Base-by-base conservation (phyloP, 2,797 vertebrate species). In the Callimico goeldii region DNA sequence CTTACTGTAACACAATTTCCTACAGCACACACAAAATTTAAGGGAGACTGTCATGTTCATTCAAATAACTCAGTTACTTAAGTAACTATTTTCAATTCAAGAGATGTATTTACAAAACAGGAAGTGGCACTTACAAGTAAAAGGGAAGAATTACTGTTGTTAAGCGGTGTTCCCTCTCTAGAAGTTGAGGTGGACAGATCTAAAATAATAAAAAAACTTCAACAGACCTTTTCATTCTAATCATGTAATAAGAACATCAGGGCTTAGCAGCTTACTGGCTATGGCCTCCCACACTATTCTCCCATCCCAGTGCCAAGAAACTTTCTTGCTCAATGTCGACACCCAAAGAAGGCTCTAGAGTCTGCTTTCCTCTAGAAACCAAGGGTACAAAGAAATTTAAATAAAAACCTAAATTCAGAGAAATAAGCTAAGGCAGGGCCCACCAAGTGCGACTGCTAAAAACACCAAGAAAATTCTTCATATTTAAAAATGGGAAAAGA, bases 81-180 rank as follows among this genome's bases (percentile, higher is more conserved):
- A 95, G 87, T 55, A 89, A 95, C 92, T 95, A 83, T 13, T 73
- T 97, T 91, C 89, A 92, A 86, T 85, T 67, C 86, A 95, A 92
- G 92, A 46, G 55, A 97, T 0, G 80, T 39, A 97, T 93, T 98
- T 81, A 95, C 97, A 96, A 94, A 95, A 98, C 96, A 95, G 72
- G 97, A 76, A 98, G 91, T 91, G 97, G 93, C 97, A 98, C 98
- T 97, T 98, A 99, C 98, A 98, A 99, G 98, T 97, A 98, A 97
- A 95, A 98, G 97, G 15, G 98, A 98, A 88, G 99, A 98, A 97
- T 98, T 98, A 98, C 86, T 98, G 97, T 90, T 98, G 97, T 90
- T 98, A 96, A 99, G 98, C 82, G 98, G 52, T 84, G 98, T 96
- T 98, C 98, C 98, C 97, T 99, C 99, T 98, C 98, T 98, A 97